Evolutionary conservation across 92 coral and sea anemone species (phyloP).

Genomic region (Paragorgia papillata): DNA sequence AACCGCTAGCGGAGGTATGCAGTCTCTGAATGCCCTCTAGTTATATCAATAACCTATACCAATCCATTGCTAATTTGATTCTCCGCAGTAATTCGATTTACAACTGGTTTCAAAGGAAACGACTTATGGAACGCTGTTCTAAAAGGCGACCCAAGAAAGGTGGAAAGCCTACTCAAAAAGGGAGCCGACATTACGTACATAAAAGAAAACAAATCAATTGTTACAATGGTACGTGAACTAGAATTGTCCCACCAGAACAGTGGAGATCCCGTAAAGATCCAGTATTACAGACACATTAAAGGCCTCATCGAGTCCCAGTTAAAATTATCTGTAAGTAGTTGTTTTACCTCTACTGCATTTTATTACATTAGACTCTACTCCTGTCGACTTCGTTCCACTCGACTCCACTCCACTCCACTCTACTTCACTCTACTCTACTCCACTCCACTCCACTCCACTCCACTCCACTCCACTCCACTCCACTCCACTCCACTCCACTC

Average conservation of each 20-base stretch:
- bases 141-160: conserved; percentile 20
- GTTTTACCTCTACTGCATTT: too few species aligned
- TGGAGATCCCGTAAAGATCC: conserved; percentile 33
- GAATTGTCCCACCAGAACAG: conserved; percentile 11
- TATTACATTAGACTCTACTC: too few species aligned
- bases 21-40: too few species aligned
- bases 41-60: too few species aligned
- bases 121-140: conserved; percentile 37
- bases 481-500: too few species aligned
- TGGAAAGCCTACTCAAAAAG: conserved; percentile 17
- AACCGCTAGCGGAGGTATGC: too few species aligned
- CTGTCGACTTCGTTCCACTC: too few species aligned
- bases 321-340: conserved; percentile 21
- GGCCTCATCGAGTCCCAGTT: neutral
- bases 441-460: too few species aligned
- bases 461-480: too few species aligned
- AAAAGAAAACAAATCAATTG: conserved; percentile 20
- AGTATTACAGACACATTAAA: conserved; percentile 11
- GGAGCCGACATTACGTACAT: conserved; percentile 36
- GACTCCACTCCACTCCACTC: too few species aligned
- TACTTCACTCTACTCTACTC: too few species aligned
- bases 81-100: neutral
- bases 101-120: conserved; percentile 21
- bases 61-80: too few species aligned
- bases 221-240: conserved; percentile 24